Evolutionary conservation across 2,113 vertebrate genomes (phyloP).

Genomic region (Callithrix jacchus): DNA sequence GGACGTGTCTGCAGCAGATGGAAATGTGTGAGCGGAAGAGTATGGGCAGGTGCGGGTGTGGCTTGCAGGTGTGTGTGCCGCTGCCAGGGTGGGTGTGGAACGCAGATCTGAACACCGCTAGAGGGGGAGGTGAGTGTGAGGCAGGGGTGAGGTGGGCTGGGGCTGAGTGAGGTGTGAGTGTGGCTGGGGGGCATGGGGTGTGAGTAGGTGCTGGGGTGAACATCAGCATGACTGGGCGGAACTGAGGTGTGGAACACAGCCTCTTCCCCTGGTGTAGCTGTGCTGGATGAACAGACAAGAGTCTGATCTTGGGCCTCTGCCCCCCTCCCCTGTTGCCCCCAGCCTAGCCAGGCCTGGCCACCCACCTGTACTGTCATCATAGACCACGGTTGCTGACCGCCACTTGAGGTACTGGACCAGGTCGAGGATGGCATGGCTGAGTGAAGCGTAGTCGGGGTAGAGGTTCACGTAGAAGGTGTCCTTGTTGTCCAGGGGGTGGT

Average conservation of each 20-base stretch:
- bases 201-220: too few species aligned
- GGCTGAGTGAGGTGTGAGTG: neutral
- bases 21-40: neutral
- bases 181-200: rapidly evolving
- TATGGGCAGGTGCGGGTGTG: rapidly evolving
- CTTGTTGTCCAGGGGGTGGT: slow-evolving; percentile 98
- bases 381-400: slow-evolving; percentile 98
- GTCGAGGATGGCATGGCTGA: slow-evolving; percentile 98
- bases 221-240: rapidly evolving
- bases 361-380: slow-evolving; percentile 98
- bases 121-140: neutral
- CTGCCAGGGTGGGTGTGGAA: neutral
- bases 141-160: neutral
- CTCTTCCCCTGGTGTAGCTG: neutral
- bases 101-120: neutral
- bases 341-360: neutral
- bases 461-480: slow-evolving; percentile 98
- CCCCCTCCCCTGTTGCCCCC: rapidly evolving
- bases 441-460: slow-evolving; percentile 97
- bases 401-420: slow-evolving; percentile 97
- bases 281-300: neutral
- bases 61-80: neutral
- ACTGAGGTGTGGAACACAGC: neutral
- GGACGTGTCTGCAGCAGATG: neutral
- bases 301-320: neutral